Evolutionary conservation across 2,888 invertebrate species (phyloP).

Genomic region (Yponomeuta malinellus): DNA sequence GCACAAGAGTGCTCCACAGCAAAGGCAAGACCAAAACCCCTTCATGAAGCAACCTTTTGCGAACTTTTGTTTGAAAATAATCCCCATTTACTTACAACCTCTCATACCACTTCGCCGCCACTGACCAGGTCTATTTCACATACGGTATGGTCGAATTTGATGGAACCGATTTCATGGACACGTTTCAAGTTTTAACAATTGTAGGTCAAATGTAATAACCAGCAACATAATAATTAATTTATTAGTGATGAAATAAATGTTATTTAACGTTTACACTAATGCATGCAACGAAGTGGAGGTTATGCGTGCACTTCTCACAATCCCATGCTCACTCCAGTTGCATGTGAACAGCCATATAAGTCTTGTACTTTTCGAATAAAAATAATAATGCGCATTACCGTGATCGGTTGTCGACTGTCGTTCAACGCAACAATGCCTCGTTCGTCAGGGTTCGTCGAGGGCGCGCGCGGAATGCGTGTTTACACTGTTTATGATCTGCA

Average conservation of each 20-base stretch:
- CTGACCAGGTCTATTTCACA: background rate
- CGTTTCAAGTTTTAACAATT: no score
- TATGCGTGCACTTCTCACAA: no score
- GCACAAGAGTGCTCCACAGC: background rate
- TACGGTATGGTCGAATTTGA: no score
- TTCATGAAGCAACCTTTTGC: background rate
- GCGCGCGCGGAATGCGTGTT: conserved; percentile 35
- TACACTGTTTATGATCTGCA: conserved; percentile 21
- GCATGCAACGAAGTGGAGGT: no score
- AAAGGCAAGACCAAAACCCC: background rate
- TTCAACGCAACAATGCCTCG: conserved; percentile 49
- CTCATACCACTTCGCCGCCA: background rate
- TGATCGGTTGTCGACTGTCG: conserved; percentile 28
- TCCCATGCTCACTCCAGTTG: no score
- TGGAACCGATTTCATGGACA: no score
- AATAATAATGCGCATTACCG: conserved; percentile 59
- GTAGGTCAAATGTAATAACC: no score
- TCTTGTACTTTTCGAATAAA: conserved; percentile 47
- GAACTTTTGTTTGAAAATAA: background rate
- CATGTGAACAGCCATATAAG: conserved; percentile 20
- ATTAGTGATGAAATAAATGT: no score
- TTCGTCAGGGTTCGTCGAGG: conserved; percentile 64
- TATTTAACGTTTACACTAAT: no score
- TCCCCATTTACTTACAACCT: background rate
- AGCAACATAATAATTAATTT: no score